phyloP scores from a whole-genome alignment of 2,888 invertebrate species.

The Eupithecia dodoneata region DNA sequence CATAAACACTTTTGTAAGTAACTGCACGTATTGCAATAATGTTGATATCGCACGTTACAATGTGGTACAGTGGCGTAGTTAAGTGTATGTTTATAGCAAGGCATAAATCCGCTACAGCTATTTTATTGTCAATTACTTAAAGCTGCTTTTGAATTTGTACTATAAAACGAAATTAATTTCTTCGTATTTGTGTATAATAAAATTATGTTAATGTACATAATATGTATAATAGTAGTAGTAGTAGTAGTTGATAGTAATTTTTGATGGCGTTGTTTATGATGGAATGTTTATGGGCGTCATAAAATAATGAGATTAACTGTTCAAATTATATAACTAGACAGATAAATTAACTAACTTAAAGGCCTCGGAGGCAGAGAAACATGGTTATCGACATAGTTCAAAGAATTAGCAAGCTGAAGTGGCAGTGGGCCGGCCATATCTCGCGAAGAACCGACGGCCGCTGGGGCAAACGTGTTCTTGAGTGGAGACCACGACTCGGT shows the following conservation, averaged over 20 bases:
- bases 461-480: too few relatives aligned
- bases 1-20: background rate
- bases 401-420: too few relatives aligned
- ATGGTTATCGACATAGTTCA: too few relatives aligned
- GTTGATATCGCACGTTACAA: slow-evolving; percentile 1
- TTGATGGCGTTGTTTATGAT: too few relatives aligned
- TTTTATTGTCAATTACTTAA: slow-evolving; percentile 11
- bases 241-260: background rate
- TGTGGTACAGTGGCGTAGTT: slow-evolving; percentile 9
- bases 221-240: background rate
- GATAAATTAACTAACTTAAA: too few relatives aligned
- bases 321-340: too few relatives aligned
- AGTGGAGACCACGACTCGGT: too few relatives aligned
- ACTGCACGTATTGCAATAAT: background rate
- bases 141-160: background rate
- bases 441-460: too few relatives aligned
- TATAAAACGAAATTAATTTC: slow-evolving; percentile 6
- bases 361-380: too few relatives aligned
- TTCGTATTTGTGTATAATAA: slow-evolving; percentile 1
- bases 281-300: too few relatives aligned
- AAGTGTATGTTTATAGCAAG: slow-evolving; percentile 7
- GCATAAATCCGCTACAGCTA: slow-evolving; percentile 5
- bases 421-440: too few relatives aligned
- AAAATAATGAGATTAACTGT: too few relatives aligned
- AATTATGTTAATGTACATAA: background rate